Percentiles rank a stretch among this genome's conserved stretches.
Evolutionary conservation across 1,140 invertebrate genomes (phyloP).

Genomic region (Hylaeus volcanicus): DNA sequence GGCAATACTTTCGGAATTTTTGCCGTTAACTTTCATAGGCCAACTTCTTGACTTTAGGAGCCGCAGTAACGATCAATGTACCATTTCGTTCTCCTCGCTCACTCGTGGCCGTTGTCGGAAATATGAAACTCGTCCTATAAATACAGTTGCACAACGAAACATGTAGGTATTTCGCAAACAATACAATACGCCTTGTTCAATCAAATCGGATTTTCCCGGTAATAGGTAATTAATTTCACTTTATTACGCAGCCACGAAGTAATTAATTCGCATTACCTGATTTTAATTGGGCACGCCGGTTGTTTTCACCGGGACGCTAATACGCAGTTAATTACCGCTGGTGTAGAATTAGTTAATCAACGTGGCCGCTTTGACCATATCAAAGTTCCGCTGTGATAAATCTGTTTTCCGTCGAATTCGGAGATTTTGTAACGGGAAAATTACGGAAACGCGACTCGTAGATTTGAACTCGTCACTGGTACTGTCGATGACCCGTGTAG

Average conservation of each 20-base stretch:
- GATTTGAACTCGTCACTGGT: not conserved
- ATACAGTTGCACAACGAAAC: no score
- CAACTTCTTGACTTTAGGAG: not conserved
- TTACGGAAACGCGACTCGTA: not conserved
- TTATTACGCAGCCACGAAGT: not conserved
- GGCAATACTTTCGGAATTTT: not conserved
- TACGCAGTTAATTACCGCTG: not conserved
- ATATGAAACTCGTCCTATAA: no score
- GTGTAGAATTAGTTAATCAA: constrained; percentile 25
- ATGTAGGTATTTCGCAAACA: no score
- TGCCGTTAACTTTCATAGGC: not conserved
- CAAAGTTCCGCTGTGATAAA: not conserved
- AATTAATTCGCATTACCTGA: constrained; percentile 19
- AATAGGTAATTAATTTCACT: constrained; percentile 29
- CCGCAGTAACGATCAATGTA: not conserved
- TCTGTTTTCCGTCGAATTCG: not conserved
- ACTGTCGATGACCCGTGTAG: not conserved
- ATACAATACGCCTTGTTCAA: not conserved
- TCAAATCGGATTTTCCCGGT: not conserved
- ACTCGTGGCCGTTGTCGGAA: not conserved
- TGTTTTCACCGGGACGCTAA: not conserved
- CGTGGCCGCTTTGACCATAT: constrained; percentile 1
- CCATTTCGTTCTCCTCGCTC: not conserved
- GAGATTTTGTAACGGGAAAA: not conserved
- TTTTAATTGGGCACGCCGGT: constrained; percentile 17